Base-by-base conservation (phyloP, 2,888 invertebrate species). In the Eulithis prunata region DNA sequence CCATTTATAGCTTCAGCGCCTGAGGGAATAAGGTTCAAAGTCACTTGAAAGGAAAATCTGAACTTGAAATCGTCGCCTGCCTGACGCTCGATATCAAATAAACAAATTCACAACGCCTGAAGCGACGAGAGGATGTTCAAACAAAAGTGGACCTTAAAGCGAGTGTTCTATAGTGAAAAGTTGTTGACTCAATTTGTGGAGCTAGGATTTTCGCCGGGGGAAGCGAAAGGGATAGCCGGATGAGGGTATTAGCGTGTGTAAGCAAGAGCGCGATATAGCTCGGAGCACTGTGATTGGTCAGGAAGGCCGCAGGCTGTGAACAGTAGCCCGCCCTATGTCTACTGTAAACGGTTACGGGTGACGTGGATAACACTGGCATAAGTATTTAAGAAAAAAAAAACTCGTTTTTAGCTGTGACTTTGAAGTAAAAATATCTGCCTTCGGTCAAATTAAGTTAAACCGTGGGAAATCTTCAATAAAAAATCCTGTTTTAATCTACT, bases 251-350 rank as follows among this genome's bases (percentile, higher is more conserved):
- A 62, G 70, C 71, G 76, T 47, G 86, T 74, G 80, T 68, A 80
- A 89, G 74, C 69, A 82, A 76, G 91, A 90, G 74, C 74, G 80
- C 28, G 77, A 90, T 87, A 93, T 93, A 88, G 93, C 93, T 93
- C 87, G 85, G 85, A 93, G 93, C 93, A 91, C 91, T 92, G 92
- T 93, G 93, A 93, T 93, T 93, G 93, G 93, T 93, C 92, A 93
- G 92, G 91, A 93, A 91, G 91, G 93, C 93, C 93, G 91, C 92
- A 90, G 93, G 93, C 93, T 86, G 91, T 91, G 91, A 91, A 92
- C 93, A 87, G 93, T 93, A 93, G 93, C 93, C 93, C 93, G 92
- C 93, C 93, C 93, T 93, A 91, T 91, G 92, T 91, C 92, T 92
- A 91, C 91, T 91, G 92, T 91, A 91, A 92, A 86, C 86, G 87